These are phyloP conservation scores for Euleptes europaea DNA, from an alignment of 2,113 vertebrate species.

Conservation along the genomic window DNA sequence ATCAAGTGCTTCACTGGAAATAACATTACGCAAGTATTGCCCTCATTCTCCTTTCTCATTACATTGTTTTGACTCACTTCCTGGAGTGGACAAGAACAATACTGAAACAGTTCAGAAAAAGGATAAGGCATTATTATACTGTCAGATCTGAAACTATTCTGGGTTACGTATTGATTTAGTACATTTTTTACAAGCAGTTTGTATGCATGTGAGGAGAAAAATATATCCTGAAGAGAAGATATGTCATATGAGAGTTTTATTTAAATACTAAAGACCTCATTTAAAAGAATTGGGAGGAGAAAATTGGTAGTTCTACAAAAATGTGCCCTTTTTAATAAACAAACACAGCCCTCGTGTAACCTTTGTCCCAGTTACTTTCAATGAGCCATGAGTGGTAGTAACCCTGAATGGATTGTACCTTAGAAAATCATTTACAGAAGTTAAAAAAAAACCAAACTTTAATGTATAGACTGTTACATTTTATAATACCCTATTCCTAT, in stretches of 20 bases:
- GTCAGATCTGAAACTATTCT: not conserved
- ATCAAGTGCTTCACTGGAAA: not conserved
- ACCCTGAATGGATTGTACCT: not conserved
- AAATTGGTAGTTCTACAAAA: not conserved
- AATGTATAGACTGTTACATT: not conserved
- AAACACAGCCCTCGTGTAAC: not conserved
- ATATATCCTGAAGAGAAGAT: not conserved
- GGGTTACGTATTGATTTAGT: not conserved
- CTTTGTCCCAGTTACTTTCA: not conserved
- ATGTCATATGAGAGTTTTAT: not conserved
- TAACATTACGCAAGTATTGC: not conserved
- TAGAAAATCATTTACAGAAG: not conserved
- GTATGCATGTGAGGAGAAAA: not conserved
- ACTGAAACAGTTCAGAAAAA: slow-evolving; percentile 26
- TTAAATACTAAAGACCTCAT: not conserved
- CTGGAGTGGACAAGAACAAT: not conserved
- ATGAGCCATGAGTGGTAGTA: not conserved
- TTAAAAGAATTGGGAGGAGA: not conserved
- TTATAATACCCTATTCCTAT: not conserved
- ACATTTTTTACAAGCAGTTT: slow-evolving; percentile 3
- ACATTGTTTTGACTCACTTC: slow-evolving; percentile 10
- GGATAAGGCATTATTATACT: slow-evolving; percentile 18
- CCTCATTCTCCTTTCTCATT: not conserved
- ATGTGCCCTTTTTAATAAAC: not conserved
- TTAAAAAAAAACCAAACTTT: not conserved